Conservation (phyloP, 2,113 vertebrate genomes). For the Mormoops blainvillei region DNA sequence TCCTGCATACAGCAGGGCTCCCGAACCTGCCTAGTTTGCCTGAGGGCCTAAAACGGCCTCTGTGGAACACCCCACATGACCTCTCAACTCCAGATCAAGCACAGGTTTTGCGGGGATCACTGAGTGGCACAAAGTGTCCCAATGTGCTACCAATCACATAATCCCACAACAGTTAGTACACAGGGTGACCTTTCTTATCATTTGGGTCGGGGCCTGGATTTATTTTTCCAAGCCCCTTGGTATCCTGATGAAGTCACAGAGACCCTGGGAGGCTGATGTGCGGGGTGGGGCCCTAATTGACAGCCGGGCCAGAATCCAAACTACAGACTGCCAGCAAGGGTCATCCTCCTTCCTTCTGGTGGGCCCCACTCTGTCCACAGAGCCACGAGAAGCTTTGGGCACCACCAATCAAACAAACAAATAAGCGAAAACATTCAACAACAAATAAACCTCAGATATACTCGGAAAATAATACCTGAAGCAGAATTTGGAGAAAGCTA, state of each 20-base stretch:
- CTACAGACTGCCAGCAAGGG: not conserved
- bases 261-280: conserved; percentile 9
- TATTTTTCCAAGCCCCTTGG: conserved; percentile 53
- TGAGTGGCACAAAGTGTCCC: not conserved
- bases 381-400: not conserved
- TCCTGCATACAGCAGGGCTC: not conserved
- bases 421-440: not conserved
- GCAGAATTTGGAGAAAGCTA: not conserved
- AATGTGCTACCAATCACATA: not conserved
- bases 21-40: not conserved
- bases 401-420: not conserved
- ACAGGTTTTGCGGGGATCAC: not conserved
- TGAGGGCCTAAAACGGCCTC: not conserved
- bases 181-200: conserved; percentile 22
- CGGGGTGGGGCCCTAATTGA: conserved; percentile 42
- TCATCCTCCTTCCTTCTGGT: not conserved
- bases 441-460: not conserved
- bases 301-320: not conserved
- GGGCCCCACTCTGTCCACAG: not conserved
- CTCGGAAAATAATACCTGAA: not conserved
- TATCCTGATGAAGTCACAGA: conserved; percentile 38
- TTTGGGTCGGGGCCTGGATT: not conserved
- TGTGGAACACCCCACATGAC: not conserved
- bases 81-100: not conserved
- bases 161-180: not conserved